phyloP scores from a whole-genome alignment of 2,113 vertebrate genomes.

The Indicator maculatus region DNA sequence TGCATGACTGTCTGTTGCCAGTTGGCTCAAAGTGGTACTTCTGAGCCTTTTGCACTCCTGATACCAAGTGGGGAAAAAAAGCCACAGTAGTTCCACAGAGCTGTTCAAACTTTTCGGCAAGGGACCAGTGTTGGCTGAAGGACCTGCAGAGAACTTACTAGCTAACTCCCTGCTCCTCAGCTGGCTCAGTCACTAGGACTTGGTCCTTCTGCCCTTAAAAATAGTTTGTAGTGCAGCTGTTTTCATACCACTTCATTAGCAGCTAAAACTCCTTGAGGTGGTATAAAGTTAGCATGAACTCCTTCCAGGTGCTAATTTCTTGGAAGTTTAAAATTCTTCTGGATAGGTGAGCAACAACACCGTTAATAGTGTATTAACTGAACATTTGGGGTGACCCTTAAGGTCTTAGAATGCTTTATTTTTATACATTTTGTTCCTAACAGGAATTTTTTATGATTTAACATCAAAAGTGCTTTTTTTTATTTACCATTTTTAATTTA shows the following conservation, averaged over 20 bases:
- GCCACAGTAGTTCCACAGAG: neutral
- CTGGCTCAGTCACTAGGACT: neutral
- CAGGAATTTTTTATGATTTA: neutral
- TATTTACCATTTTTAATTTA: neutral
- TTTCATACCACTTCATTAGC: neutral
- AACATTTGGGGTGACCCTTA: neutral
- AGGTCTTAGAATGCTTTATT: neutral
- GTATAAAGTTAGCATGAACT: neutral
- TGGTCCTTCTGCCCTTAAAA: conserved; percentile 1
- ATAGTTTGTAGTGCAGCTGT: neutral
- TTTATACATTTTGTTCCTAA: neutral
- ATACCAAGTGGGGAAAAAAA: neutral
- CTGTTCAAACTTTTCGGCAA: neutral
- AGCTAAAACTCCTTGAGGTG: neutral
- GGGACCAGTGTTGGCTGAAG: neutral
- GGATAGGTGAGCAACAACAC: neutral
- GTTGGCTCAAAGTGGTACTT: neutral
- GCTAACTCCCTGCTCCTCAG: neutral
- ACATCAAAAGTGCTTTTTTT: neutral
- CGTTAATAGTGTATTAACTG: neutral
- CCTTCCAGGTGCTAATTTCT: neutral
- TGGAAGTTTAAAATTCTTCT: neutral
- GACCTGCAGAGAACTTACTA: neutral
- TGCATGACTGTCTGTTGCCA: neutral
- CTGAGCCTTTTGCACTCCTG: neutral